phyloP scores from a whole-genome alignment of 2,888 invertebrate genomes.

The Tipula helvola region DNA sequence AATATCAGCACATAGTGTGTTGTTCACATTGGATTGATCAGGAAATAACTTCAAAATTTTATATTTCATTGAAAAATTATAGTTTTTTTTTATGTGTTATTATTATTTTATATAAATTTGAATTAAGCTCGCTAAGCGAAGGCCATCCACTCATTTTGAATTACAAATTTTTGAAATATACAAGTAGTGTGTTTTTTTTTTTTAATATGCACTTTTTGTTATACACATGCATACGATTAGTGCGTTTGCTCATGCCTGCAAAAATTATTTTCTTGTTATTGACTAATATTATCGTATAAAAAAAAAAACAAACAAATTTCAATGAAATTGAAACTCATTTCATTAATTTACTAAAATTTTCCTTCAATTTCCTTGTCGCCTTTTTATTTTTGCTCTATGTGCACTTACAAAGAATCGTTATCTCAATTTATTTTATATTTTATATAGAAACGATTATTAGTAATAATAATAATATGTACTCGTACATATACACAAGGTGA shows the following conservation, averaged over 20 bases:
- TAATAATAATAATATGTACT: background rate
- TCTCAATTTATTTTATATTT: background rate
- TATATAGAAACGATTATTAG: background rate
- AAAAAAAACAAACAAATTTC: background rate
- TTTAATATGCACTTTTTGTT: background rate
- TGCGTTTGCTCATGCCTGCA: background rate
- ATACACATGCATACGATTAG: background rate
- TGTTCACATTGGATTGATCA: background rate
- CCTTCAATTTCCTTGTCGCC: background rate
- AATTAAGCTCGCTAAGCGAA: background rate
- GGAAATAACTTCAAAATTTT: background rate
- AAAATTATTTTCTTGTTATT: background rate
- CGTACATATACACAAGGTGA: background rate
- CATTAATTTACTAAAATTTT: background rate
- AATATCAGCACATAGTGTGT: background rate
- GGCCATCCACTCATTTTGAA: background rate
- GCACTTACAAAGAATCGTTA: background rate
- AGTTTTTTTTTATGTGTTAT: background rate
- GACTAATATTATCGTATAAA: background rate
- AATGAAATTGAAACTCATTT: background rate
- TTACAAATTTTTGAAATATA: background rate
- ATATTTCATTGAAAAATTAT: background rate
- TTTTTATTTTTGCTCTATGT: background rate
- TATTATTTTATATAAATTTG: background rate
- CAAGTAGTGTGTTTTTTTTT: background rate